Evolutionary conservation across 2,797 vertebrate species (phyloP).

Genomic region (Serranus cabrilla): DNA sequence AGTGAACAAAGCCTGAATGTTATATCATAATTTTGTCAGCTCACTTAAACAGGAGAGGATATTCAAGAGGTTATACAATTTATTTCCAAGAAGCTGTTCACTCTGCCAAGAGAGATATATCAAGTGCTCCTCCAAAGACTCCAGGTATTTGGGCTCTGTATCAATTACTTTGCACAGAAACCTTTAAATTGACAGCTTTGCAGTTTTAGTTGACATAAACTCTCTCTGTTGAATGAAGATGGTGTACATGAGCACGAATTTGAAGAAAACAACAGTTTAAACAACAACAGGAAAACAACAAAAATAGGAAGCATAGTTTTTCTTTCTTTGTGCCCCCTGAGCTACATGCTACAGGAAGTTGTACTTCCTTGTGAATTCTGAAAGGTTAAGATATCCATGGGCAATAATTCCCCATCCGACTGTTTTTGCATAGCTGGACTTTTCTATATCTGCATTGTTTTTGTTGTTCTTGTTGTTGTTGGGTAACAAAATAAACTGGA

Average conservation of each 20-base stretch:
- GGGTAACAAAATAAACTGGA: not conserved
- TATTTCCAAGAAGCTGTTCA: not conserved
- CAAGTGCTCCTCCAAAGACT: conserved; percentile 13
- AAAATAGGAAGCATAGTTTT: conserved; percentile 27
- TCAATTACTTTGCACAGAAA: conserved; percentile 10
- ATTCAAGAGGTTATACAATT: not conserved
- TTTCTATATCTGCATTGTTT: not conserved
- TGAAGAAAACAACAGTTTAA: conserved; percentile 4
- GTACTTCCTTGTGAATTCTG: conserved; percentile 42
- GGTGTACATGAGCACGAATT: not conserved
- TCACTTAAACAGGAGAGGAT: not conserved
- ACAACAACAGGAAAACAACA: conserved; percentile 31
- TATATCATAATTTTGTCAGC: not conserved
- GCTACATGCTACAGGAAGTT: conserved; percentile 34
- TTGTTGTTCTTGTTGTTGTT: not conserved
- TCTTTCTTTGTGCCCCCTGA: conserved; percentile 22
- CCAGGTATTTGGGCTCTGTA: conserved; percentile 23
- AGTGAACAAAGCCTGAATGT: not conserved
- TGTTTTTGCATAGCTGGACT: conserved; percentile 52
- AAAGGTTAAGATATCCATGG: conserved; percentile 37
- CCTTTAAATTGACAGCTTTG: not conserved
- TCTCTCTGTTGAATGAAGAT: not conserved
- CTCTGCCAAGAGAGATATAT: not conserved
- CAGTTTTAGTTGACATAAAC: not conserved
- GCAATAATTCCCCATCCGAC: not conserved